Conservation (phyloP, 2,113 vertebrate genomes). For the Cepphus grylle region DNA sequence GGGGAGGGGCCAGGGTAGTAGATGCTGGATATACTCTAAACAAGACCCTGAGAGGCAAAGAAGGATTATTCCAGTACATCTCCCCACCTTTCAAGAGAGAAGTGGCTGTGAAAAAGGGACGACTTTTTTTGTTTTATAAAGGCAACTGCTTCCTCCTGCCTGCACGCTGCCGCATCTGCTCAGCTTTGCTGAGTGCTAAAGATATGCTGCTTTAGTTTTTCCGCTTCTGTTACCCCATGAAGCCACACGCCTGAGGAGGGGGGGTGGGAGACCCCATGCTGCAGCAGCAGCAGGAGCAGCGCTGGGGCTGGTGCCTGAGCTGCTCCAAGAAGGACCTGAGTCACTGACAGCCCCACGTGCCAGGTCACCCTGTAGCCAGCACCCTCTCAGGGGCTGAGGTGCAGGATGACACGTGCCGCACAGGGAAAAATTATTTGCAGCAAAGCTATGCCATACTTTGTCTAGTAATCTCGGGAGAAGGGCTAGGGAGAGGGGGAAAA, state of each 20-base stretch:
- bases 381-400: neutral
- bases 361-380: neutral
- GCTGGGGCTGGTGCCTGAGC: neutral
- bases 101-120: neutral
- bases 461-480: accelerated
- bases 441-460: neutral
- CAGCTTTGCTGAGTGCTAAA: neutral
- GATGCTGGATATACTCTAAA: neutral
- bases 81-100: neutral
- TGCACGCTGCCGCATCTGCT: accelerated
- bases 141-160: neutral
- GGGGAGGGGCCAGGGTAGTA: too few species aligned
- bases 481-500: neutral
- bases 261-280: neutral
- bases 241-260: neutral
- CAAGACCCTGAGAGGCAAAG: neutral
- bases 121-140: neutral
- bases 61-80: neutral
- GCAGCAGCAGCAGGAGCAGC: neutral
- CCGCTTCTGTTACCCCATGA: neutral
- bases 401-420: accelerated
- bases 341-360: neutral
- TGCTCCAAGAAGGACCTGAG: neutral
- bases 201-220: neutral
- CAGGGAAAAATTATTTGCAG: neutral